Evolutionary conservation across 2,113 vertebrate species (phyloP).

Genomic region (Prolemur simus): DNA sequence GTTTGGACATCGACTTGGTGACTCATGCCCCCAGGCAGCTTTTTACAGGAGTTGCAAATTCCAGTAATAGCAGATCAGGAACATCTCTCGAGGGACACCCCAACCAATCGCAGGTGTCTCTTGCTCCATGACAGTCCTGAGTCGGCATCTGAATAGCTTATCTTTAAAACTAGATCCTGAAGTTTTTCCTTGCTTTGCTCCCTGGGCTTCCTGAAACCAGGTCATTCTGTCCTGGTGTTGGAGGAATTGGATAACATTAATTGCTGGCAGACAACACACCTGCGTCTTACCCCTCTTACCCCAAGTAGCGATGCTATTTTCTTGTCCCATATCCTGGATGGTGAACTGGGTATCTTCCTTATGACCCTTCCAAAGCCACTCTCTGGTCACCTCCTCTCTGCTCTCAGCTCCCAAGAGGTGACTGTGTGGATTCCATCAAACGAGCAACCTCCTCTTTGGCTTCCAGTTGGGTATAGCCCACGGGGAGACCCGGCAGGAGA

Average conservation of each 20-base stretch:
- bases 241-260: not conserved
- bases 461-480: not conserved
- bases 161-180: not conserved
- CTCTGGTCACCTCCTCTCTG: not conserved
- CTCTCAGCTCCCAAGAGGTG: not conserved
- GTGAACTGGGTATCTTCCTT: not conserved
- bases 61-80: conserved; percentile 46
- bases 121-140: not conserved
- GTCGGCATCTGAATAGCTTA: not conserved
- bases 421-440: not conserved
- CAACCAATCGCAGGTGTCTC: not conserved
- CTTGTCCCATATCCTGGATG: not conserved
- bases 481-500: not conserved
- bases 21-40: conserved; percentile 48
- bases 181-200: not conserved
- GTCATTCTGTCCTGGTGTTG: not conserved
- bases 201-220: not conserved
- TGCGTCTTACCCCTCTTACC: not conserved
- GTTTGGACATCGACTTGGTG: not conserved
- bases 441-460: not conserved
- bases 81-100: not conserved
- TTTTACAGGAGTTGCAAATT: conserved; percentile 58
- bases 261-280: accelerated
- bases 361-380: not conserved
- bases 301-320: too few relatives aligned